These are phyloP conservation scores for Thomomys bottae DNA, from an alignment of 2,113 vertebrate species.

Conservation along the genomic window DNA sequence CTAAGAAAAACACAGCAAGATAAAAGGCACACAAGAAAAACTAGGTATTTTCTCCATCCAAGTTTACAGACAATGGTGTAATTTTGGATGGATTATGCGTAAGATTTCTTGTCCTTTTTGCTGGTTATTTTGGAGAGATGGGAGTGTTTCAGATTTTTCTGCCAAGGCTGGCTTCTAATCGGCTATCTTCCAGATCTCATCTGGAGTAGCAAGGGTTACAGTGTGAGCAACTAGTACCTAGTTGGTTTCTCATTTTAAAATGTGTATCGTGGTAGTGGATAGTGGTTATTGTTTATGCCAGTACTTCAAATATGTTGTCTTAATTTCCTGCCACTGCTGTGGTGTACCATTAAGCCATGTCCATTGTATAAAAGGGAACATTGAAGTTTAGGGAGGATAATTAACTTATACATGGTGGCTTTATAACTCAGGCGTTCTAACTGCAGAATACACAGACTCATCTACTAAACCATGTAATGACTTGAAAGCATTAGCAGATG, in stretches of 20 bases:
- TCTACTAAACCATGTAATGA: background rate
- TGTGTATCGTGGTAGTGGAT: background rate
- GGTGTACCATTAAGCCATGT: background rate
- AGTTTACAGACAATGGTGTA: background rate
- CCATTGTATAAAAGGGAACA: background rate
- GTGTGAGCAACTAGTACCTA: too few species aligned
- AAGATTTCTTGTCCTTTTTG: too few species aligned
- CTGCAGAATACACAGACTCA: background rate
- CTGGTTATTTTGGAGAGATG: too few species aligned
- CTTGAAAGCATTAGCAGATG: slow-evolving; percentile 4
- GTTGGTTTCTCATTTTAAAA: slow-evolving; percentile 10
- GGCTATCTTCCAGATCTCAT: too few species aligned
- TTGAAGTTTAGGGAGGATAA: background rate
- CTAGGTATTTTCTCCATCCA: background rate
- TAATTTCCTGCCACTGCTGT: background rate
- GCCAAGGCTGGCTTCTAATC: too few species aligned
- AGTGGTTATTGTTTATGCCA: background rate
- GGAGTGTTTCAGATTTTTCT: too few species aligned
- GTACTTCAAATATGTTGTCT: background rate
- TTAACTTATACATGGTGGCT: background rate
- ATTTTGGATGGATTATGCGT: background rate
- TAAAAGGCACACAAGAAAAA: background rate
- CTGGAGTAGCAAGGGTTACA: too few species aligned
- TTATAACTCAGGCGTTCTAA: background rate
- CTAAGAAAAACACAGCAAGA: background rate